Evolutionary conservation across 2,797 vertebrate species (phyloP), one percentile per base, ranked within the genome.

Genomic region (Sandelia bainsii): DNA sequence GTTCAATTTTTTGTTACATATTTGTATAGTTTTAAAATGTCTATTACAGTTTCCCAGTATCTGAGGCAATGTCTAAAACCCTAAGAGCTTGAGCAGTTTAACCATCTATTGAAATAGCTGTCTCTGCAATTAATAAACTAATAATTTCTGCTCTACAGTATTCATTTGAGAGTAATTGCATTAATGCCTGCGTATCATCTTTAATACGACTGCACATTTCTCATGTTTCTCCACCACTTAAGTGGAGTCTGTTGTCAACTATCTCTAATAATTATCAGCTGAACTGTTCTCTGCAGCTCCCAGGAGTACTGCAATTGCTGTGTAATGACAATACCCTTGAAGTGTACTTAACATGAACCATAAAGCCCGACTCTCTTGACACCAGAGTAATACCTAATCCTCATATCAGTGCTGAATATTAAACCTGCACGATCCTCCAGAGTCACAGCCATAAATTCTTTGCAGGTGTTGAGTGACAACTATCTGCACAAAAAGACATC

Each of bases 311-410:
- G 73, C 63, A 83, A 86, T 73, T 77, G 45, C 77, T 77, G 57
- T 74, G 78, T 78, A 76, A 79, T 69, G 29, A 14, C 51, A 59
- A 77, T 85, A 85, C 80, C 85, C 85, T 90, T 87, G 80, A 89
- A 81, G 80, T 77, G 72, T 74, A 40, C 75, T 73, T 61, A 60
- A 76, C 75, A 72, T 61, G 58, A 71, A 60, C 69, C 79, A 70
- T 84, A 71, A 78, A 80, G 65, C 57, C 51, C 60, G 61, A 81
- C 79, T 72, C 83, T 46, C 29, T n/a, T 20, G 29, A 85, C 70
- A 65, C 74, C 40, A 69, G 60, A 70, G 77, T 66, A 87, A 83
- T 88, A 69, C 72, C 54, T 64, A 78, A 81, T 80, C 48, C 64
- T 53, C 62, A 48, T 49, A 62, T 60, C 75, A 69, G 53, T 76